Conservation (phyloP, 2,888 invertebrate species). For the Azorinus chamasolen region DNA sequence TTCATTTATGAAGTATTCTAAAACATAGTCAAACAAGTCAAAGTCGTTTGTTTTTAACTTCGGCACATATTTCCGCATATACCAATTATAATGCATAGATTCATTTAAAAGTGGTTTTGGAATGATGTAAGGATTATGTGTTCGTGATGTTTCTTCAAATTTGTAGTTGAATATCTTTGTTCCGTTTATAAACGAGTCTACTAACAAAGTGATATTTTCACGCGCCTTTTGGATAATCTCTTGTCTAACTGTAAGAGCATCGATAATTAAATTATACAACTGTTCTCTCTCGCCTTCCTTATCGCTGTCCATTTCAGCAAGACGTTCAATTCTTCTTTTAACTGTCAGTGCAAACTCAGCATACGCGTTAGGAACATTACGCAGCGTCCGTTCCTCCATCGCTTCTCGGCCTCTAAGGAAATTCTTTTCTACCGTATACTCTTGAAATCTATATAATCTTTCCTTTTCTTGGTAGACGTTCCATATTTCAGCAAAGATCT, state of each 20-base stretch:
- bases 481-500: constrained; percentile 46
- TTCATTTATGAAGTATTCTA: constrained; percentile 55
- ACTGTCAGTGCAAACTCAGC: constrained; percentile 70
- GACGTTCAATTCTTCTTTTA: constrained; percentile 46
- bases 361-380: constrained; percentile 68
- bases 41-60: constrained; percentile 57
- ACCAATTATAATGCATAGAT: constrained; percentile 64
- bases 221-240: constrained; percentile 68
- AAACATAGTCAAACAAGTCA: constrained; percentile 30
- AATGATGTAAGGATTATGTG: constrained; percentile 67
- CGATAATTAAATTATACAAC: constrained; percentile 60
- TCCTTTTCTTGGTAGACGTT: constrained; percentile 60
- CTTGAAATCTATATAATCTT: constrained; percentile 71
- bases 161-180: constrained; percentile 72
- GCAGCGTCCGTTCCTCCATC: constrained; percentile 78
- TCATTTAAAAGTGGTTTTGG: constrained; percentile 72
- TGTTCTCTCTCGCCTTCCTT: constrained; percentile 25
- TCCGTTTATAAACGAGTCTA: constrained; percentile 71
- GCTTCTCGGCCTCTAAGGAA: constrained; percentile 76
- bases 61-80: constrained; percentile 62
- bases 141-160: constrained; percentile 59
- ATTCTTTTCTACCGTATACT: constrained; percentile 71
- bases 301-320: constrained; percentile 28
- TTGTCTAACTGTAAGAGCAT: constrained; percentile 62
- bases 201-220: constrained; percentile 69